phyloP scores from a whole-genome alignment of 2,113 vertebrate genomes.

The Epinephelus moara region DNA sequence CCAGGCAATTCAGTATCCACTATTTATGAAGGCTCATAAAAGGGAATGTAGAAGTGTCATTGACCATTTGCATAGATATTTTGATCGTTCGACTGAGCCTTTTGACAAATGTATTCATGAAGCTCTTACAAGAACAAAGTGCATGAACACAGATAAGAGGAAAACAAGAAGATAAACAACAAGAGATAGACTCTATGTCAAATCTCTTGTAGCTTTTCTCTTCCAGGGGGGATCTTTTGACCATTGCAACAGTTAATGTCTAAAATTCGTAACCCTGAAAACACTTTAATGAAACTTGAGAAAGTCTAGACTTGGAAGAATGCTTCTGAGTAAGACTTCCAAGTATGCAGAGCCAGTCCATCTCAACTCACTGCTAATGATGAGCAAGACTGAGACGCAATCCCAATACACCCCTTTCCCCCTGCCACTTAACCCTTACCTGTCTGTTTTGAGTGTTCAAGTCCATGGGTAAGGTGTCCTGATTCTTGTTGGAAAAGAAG shows the following conservation, averaged over 20 bases:
- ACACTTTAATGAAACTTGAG: not conserved
- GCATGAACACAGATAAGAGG: not conserved
- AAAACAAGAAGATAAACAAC: not conserved
- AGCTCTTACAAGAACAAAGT: not conserved
- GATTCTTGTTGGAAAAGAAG: no score
- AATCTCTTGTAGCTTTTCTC: not conserved
- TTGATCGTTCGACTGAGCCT: conserved; percentile 13
- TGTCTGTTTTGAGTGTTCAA: no score
- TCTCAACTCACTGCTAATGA: not conserved
- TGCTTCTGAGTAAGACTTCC: not conserved
- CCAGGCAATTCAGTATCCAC: conserved; percentile 45
- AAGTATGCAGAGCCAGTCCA: not conserved
- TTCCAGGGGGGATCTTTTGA: not conserved
- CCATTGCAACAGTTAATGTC: not conserved
- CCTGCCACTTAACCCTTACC: no score
- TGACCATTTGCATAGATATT: conserved; percentile 36
- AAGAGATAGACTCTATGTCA: not conserved
- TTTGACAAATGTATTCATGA: conserved; percentile 5
- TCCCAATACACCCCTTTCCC: no score
- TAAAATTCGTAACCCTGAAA: not conserved
- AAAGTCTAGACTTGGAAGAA: not conserved
- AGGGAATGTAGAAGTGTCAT: conserved; percentile 41
- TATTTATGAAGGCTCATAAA: conserved; percentile 64
- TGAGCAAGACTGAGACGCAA: not conserved
- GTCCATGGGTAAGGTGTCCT: no score